Base-by-base conservation (phyloP, 2,797 vertebrate species). In the Limnodromus scolopaceus region DNA sequence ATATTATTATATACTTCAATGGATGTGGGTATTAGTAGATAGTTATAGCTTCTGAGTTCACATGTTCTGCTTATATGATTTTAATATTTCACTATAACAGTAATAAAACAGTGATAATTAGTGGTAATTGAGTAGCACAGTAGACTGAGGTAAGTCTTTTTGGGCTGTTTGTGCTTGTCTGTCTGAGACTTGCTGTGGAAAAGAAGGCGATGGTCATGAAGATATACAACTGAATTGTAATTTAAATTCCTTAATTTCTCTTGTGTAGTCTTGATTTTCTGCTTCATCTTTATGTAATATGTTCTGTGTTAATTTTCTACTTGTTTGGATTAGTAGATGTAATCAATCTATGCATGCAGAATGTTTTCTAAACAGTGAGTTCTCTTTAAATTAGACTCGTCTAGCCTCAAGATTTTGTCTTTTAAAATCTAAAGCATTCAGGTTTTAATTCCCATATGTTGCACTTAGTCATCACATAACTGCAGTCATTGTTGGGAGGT, bases 211-310 rank as follows among this genome's bases (percentile, higher is more conserved):
- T 64, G 79, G 48, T 82, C 65, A 46, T 71, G 46, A 84, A 95
- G 61, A 86, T 28, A 39, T 4, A 55, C 72, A 81, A 72, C 85
- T 76, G 66, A 92, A 94, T 92, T 90, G 61, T 90, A 79, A 92
- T 84, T 95, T 80, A 60, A 89, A 77, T 92, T 54, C 75, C 49
- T 54, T 76, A 72, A 82, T 96, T 94, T 94, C 54, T 88, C 77
- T 90, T 93, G 58, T 84, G 60, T 88, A 92, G 85, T 76, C 80
- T 87, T 94, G 93, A 95, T 95, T 95, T 95, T 92, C 43, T 93
- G 91, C 84, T 96, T 94, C 91, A 93, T 97, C 82, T 96, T 96
- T 94, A 95, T 92, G 94, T 95, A 92, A 61, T 82, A 61, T 0
- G 0, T 93, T 91, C 63, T 70, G 32, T 88, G 77, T 80, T 92